Evolutionary conservation across 1,140 invertebrate genomes (phyloP).

Genomic region (Pseudachorutes palmiensis): DNA sequence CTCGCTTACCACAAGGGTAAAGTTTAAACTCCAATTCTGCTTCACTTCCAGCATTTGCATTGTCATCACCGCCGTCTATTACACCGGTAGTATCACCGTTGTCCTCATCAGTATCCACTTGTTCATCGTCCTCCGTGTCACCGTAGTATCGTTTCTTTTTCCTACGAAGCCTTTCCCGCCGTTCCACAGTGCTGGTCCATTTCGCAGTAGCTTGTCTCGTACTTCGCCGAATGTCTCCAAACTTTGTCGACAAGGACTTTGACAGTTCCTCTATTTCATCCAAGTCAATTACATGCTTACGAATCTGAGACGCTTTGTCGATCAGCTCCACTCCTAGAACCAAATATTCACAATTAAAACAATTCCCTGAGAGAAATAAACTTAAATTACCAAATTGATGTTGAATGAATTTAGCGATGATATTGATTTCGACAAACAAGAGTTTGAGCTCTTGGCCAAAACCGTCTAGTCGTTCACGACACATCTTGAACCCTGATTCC

Average conservation of each 20-base stretch:
- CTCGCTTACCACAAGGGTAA: no score
- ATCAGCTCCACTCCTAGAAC: conserved; percentile 16
- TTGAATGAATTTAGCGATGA: conserved; percentile 17
- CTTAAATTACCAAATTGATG: conserved; percentile 18
- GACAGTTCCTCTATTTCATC: conserved; percentile 21
- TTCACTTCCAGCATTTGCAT: no score
- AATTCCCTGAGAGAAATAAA: background rate
- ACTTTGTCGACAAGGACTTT: background rate
- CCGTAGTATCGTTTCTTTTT: background rate
- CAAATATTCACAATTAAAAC: background rate
- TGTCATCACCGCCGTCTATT: no score
- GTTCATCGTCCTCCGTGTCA: no score
- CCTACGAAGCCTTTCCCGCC: background rate
- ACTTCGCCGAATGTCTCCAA: background rate
- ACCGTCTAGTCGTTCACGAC: background rate
- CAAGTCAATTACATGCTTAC: conserved; percentile 22
- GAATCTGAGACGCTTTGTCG: conserved; percentile 18
- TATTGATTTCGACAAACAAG: conserved; percentile 20
- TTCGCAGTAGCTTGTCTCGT: background rate
- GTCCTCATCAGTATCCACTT: no score
- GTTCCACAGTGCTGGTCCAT: background rate
- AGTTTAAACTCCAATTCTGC: no score
- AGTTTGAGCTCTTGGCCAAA: conserved; percentile 16
- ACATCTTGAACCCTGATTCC: conserved; percentile 16
- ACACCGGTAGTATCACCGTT: no score